phyloP scores from a whole-genome alignment of 1,140 invertebrate genomes.

The Drosophila tristis region DNA sequence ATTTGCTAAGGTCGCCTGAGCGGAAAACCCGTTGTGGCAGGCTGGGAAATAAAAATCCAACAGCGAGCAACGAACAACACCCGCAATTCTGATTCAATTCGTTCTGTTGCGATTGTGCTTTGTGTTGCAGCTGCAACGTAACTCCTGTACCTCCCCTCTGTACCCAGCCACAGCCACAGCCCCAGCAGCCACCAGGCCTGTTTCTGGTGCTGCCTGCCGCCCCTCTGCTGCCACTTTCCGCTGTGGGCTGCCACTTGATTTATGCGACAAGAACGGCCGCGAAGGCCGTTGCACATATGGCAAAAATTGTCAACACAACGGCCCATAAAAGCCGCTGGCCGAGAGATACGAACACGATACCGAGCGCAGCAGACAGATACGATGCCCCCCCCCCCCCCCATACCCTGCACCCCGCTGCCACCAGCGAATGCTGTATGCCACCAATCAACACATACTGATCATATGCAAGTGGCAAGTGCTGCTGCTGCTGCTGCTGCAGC shows the following conservation, averaged over 20 bases:
- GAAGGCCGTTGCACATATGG: conserved; percentile 78
- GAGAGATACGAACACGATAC: conserved; percentile 63
- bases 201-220: background rate
- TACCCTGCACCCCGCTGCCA: too few relatives aligned
- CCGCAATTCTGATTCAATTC: conserved; percentile 60
- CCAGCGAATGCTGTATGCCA: conserved; percentile 7
- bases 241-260: conserved; percentile 51
- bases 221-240: too few relatives aligned
- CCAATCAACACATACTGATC: conserved; percentile 79
- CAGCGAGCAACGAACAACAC: conserved; percentile 60
- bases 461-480: conserved; percentile 77
- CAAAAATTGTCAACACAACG: conserved; percentile 77
- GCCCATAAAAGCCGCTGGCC: conserved; percentile 55
- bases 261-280: conserved; percentile 67
- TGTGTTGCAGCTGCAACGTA: conserved; percentile 52
- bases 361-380: conserved; percentile 32
- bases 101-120: conserved; percentile 26
- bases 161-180: too few relatives aligned
- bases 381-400: conserved; percentile 8
- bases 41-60: conserved; percentile 38
- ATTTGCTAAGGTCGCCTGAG: conserved; percentile 73
- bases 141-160: too few relatives aligned
- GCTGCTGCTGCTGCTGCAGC: too few relatives aligned
- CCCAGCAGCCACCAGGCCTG: background rate
- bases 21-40: conserved; percentile 54